A percentile compares a stretch with the other conserved stretches of the same genome.
These are phyloP conservation scores for Heliconius erato DNA, from an alignment of 2,888 invertebrate species.

Conservation along the genomic window DNA sequence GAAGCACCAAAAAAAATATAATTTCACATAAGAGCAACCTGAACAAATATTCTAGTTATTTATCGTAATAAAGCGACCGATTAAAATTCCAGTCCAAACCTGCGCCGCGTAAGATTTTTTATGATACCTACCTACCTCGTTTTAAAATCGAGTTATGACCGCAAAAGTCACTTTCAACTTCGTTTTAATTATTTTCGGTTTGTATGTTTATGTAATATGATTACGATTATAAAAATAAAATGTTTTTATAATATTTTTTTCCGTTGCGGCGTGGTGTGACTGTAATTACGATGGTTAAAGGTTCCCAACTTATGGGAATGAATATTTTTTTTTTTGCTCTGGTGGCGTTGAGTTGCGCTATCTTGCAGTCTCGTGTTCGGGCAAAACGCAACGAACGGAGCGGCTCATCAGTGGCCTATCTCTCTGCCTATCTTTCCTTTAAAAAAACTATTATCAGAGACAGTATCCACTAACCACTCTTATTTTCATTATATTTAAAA, in stretches of 20 bases:
- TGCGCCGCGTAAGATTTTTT: not conserved
- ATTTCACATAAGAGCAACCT: not conserved
- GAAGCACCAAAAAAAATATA: too few species aligned
- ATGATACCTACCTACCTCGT: not conserved
- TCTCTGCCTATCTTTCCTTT: too few species aligned
- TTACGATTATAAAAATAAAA: not conserved
- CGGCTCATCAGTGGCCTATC: too few species aligned
- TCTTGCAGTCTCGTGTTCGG: too few species aligned
- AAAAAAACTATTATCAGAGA: too few species aligned
- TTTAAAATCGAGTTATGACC: not conserved
- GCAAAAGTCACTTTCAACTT: conserved; percentile 9
- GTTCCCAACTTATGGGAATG: too few species aligned
- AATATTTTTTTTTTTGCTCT: too few species aligned
- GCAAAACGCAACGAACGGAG: too few species aligned
- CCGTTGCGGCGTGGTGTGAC: not conserved
- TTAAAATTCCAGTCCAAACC: conserved; percentile 5
- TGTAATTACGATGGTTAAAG: too few species aligned
- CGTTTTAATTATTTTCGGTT: not conserved
- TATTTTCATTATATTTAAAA: too few species aligned
- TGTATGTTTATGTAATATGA: not conserved
- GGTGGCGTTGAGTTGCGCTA: too few species aligned
- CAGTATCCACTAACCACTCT: too few species aligned
- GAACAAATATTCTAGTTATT: not conserved
- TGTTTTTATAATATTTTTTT: not conserved
- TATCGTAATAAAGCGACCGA: conserved; percentile 2